Percentiles rank a stretch among this genome's conserved stretches.
phyloP scores from a whole-genome alignment of 2,888 invertebrate genomes.

The Calameuta idolon region DNA sequence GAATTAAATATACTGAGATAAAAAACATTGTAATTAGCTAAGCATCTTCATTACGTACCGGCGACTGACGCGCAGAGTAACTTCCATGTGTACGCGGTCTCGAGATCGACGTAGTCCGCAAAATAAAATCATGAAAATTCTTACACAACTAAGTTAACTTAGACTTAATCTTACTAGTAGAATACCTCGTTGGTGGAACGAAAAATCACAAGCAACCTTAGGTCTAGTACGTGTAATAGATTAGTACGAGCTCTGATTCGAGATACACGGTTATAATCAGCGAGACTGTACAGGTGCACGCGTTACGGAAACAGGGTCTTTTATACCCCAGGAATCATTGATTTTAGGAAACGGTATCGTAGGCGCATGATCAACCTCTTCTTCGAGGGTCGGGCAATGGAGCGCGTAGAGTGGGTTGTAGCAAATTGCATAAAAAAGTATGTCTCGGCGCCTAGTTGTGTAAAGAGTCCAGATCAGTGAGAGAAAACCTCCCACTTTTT shows the following conservation, averaged over 20 bases:
- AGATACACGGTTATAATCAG: background rate
- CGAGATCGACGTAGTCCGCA: background rate
- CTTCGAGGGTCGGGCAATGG: background rate
- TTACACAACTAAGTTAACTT: background rate
- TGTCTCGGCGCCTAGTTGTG: background rate
- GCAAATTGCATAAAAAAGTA: background rate
- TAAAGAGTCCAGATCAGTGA: background rate
- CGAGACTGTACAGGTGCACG: constrained; percentile 28
- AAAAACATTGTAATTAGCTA: background rate
- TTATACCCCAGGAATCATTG: constrained; percentile 56
- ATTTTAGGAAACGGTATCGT: constrained; percentile 28
- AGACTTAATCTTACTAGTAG: background rate
- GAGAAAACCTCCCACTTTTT: background rate
- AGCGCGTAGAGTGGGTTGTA: background rate
- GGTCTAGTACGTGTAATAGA: background rate
- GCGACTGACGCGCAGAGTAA: background rate
- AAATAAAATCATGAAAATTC: background rate
- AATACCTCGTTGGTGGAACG: background rate
- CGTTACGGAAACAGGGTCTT: constrained; percentile 46
- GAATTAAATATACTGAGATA: background rate
- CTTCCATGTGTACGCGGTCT: background rate
- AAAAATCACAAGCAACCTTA: background rate
- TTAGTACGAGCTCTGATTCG: background rate
- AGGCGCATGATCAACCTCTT: background rate
- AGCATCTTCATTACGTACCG: background rate